A percentile compares a stretch with the other conserved stretches of the same genome.
Conservation (phyloP, 2,113 vertebrate species). For the Neoarius graeffei region DNA sequence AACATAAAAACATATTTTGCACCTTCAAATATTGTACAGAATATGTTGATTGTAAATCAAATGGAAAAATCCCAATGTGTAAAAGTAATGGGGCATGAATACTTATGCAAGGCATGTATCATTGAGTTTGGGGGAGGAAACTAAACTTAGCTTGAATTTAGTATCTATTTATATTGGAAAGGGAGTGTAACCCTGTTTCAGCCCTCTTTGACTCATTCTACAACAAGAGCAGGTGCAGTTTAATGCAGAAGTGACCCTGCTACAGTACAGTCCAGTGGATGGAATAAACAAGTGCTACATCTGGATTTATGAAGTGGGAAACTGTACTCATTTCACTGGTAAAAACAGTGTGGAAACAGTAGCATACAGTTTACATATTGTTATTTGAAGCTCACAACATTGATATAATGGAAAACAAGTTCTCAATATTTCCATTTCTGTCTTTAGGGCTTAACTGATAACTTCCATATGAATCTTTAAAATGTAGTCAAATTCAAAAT, state of each 20-base stretch:
- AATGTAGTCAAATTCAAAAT: neutral
- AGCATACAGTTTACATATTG: neutral
- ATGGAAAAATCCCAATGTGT: too few species aligned
- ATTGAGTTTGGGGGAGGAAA: too few species aligned
- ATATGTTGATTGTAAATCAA: too few species aligned
- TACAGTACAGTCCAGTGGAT: neutral
- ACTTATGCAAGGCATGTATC: too few species aligned
- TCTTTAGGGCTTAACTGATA: neutral
- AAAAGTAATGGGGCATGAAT: too few species aligned
- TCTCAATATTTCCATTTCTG: neutral
- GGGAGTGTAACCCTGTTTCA: neutral
- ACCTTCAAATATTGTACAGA: too few species aligned
- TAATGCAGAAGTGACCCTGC: neutral
- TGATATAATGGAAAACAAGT: neutral
- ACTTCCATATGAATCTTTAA: neutral
- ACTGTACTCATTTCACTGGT: neutral
- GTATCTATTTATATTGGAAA: neutral
- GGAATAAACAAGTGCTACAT: neutral
- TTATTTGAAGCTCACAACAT: neutral
- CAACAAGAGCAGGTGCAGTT: neutral
- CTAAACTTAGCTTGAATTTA: neutral
- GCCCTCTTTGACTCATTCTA: neutral
- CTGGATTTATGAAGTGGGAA: neutral
- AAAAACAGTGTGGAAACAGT: neutral
- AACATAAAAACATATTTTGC: too few species aligned